phyloP scores from a whole-genome alignment of 1,140 invertebrate species.

The Drosophila ambigua region DNA sequence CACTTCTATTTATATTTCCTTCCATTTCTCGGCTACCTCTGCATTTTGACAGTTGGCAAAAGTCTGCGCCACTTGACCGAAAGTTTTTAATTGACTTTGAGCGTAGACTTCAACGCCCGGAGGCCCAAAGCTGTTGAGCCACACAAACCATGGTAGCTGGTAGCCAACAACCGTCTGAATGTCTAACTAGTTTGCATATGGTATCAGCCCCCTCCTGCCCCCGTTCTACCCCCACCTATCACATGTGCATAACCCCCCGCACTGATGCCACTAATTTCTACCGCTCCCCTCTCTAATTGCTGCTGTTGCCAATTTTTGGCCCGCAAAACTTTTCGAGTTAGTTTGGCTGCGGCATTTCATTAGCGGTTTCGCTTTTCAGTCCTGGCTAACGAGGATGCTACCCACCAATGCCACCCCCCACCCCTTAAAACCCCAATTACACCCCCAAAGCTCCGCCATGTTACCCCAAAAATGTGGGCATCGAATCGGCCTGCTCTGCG shows the following conservation, averaged over 20 bases:
- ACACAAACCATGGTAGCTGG: conserved; percentile 6
- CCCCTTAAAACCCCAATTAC: no score
- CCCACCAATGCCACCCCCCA: background rate
- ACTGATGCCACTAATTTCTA: background rate
- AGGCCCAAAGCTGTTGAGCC: conserved; percentile 25
- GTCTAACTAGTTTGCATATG: conserved; percentile 57
- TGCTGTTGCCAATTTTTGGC: conserved; percentile 55
- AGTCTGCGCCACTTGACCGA: conserved; percentile 56
- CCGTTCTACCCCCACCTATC: background rate
- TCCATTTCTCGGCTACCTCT: no score
- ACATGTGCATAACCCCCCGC: conserved; percentile 30
- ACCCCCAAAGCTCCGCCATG: no score
- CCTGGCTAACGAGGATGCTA: conserved; percentile 39
- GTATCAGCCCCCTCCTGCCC: conserved; percentile 2
- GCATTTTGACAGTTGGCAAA: conserved; percentile 10
- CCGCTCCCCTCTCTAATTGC: conserved; percentile 47
- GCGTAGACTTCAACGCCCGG: conserved; percentile 37
- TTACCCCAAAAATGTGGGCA: no score
- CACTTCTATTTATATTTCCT: no score
- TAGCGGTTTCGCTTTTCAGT: conserved; percentile 53
- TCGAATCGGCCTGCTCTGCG: background rate
- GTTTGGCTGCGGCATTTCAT: conserved; percentile 62
- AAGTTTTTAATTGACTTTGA: conserved; percentile 78
- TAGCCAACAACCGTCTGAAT: background rate
- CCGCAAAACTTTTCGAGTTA: conserved; percentile 57